Base-by-base conservation (phyloP, 2,113 vertebrate species). In the Gambusia holbrooki region DNA sequence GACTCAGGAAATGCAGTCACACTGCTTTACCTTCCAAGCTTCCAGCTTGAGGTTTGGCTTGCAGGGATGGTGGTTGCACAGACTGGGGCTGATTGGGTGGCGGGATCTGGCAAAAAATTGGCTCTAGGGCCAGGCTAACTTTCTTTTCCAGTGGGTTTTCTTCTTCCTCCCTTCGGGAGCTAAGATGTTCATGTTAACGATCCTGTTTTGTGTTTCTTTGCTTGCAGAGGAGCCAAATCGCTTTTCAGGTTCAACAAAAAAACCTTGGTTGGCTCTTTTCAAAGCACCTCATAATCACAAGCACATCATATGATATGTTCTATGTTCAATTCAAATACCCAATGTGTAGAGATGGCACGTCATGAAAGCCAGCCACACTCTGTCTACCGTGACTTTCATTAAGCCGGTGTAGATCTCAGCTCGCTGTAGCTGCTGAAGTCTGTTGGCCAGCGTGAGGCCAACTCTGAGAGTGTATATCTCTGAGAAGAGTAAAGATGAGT, bases 1-100 rank as follows among this genome's bases (percentile, higher is more conserved):
- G 86, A 93, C 86, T 94, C 88, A 94, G 94, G 94, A 95, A 96
- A 93, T 91, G 91, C 93, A 94, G 93, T 94, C 92, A 91, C 91
- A 92, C 91, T 90, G 89, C 85, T 90, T 90, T 87, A 92, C 93
- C 90, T 94, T 93, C 86, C 88, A 94, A 94, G 87, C 94, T 90
- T 86, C 90, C 93, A 92, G 90, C 83, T 83, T 91, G 86, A 90
- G 94, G 93, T 87, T 80, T 82, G 94, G 84, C 92, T 81, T 87
- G 15, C 60, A 82, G 76, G 83, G 87, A 81, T 72, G 75, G 92
- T 87, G 92, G 94, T 94, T 93, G 89, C 90, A 90, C 77, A 92
- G 91, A 92, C 82, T 72, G 73, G 85, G 87, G 90, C 92, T 94
- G 91, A 87, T 87, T 91, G 91, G 87, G 81, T 76, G 66, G 82